Percentiles rank a stretch among this genome's conserved stretches.
phyloP scores from a whole-genome alignment of 2,888 invertebrate species.

The Drosophila heteroneura region DNA sequence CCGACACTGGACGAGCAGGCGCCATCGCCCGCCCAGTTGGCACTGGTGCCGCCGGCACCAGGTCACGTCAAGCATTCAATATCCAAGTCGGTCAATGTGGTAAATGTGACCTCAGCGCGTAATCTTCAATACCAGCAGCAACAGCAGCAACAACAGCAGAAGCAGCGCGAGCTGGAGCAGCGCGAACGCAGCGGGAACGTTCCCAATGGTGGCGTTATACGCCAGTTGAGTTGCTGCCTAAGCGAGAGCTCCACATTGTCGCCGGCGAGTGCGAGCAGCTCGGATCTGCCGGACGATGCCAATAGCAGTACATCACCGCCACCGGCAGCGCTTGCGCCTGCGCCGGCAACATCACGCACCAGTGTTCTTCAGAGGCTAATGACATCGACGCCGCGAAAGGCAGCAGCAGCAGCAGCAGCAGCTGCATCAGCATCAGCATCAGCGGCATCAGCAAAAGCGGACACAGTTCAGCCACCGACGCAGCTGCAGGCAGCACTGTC shows the following conservation, averaged over 20 bases:
- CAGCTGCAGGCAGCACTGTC: constrained; percentile 77
- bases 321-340: constrained; percentile 20
- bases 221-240: constrained; percentile 52
- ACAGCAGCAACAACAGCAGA: constrained; percentile 43
- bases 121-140: constrained; percentile 74
- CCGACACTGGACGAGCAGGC: constrained; percentile 56
- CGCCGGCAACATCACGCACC: constrained; percentile 10
- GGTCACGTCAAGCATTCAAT: constrained; percentile 84
- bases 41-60: constrained; percentile 85
- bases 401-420: not conserved
- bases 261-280: constrained; percentile 63
- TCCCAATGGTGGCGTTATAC: constrained; percentile 30
- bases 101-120: constrained; percentile 82
- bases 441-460: not conserved
- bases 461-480: constrained; percentile 22
- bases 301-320: constrained; percentile 52
- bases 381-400: constrained; percentile 36
- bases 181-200: constrained; percentile 6
- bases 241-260: constrained; percentile 70
- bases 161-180: constrained; percentile 19
- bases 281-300: constrained; percentile 60
- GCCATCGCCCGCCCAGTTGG: constrained; percentile 74
- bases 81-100: constrained; percentile 85
- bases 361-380: constrained; percentile 48
- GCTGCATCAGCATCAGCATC: constrained; percentile 40